These are phyloP conservation scores for Psephotus haematonotus DNA, from an alignment of 2,113 vertebrate species.

Conservation along the genomic window DNA sequence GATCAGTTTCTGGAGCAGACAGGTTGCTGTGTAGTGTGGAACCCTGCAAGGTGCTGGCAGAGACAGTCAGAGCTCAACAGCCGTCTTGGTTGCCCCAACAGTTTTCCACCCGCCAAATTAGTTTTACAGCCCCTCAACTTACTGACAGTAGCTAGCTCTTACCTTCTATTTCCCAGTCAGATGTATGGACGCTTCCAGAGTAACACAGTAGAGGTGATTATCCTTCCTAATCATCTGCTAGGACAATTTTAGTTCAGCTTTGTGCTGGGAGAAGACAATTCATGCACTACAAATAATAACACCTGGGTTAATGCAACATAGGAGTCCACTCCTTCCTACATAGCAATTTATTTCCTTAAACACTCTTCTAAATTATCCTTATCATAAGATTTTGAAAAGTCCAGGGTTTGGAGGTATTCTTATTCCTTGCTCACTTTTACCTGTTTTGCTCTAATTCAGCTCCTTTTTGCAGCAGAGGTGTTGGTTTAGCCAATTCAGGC, in stretches of 20 bases:
- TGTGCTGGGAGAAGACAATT: accelerated
- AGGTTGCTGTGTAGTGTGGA: not conserved
- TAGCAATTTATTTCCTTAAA: not conserved
- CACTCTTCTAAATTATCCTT: not conserved
- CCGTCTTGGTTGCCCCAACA: not conserved
- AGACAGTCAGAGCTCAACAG: accelerated
- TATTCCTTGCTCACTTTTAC: not conserved
- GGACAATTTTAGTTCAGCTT: not conserved
- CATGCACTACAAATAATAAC: not conserved
- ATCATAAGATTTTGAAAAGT: not conserved
- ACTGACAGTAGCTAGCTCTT: not conserved
- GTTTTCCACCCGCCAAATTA: not conserved
- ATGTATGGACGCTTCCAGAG: accelerated
- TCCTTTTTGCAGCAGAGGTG: not conserved
- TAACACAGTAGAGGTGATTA: not conserved
- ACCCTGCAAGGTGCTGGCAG: not conserved
- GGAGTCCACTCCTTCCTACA: not conserved
- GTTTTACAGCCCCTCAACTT: not conserved
- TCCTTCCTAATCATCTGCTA: not conserved
- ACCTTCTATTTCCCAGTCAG: not conserved
- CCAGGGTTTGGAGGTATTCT: accelerated
- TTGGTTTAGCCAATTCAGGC: not conserved
- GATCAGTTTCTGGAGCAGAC: not conserved
- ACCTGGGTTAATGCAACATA: not conserved
- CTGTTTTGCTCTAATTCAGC: not conserved